These are phyloP conservation scores for Manduca sexta DNA, from an alignment of 1,140 invertebrate genomes.

Conservation along the genomic window DNA sequence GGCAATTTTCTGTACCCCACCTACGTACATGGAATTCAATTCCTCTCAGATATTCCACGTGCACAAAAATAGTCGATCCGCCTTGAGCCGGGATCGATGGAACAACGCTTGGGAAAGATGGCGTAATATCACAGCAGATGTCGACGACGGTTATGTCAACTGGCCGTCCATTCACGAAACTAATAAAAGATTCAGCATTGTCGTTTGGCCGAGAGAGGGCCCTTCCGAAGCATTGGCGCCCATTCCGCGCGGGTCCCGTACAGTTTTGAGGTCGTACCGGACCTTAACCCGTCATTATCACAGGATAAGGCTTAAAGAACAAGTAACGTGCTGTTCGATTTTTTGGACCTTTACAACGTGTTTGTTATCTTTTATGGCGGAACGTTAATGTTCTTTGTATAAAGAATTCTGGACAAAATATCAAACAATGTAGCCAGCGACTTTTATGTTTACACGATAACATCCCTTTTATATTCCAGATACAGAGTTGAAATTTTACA, in stretches of 20 bases:
- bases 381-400: no score
- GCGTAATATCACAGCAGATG: constrained; percentile 70
- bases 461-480: no score
- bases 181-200: constrained; percentile 71
- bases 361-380: no score
- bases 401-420: no score
- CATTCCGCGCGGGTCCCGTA: constrained; percentile 28
- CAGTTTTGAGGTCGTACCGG: constrained; percentile 38
- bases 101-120: constrained; percentile 46
- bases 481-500: no score
- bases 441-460: no score
- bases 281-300: constrained; percentile 41
- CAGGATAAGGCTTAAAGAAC: constrained; percentile 21
- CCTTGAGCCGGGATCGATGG: constrained; percentile 37
- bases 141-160: constrained; percentile 67
- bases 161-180: constrained; percentile 63
- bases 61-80: constrained; percentile 44
- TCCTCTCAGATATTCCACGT: constrained; percentile 50
- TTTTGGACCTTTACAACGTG: no score
- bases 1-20: constrained; percentile 29
- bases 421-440: no score
- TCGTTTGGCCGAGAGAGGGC: constrained; percentile 59
- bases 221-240: constrained; percentile 47
- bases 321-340: no score
- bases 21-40: constrained; percentile 34